phyloP scores from a whole-genome alignment of 1,140 invertebrate species.

The Venustaconcha ellipsiformis region DNA sequence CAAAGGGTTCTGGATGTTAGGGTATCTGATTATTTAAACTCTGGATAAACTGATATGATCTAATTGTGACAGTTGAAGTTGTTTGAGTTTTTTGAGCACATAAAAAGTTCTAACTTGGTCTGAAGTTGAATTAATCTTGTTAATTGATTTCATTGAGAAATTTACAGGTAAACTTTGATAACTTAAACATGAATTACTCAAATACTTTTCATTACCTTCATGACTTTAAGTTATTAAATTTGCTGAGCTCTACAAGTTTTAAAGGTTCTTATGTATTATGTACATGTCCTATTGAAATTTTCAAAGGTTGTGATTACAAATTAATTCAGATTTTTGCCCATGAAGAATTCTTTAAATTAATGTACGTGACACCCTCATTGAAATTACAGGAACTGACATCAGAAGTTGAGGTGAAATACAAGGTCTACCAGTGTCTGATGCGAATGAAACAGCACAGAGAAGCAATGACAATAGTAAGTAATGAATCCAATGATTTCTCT shows the following conservation, averaged over 20 bases:
- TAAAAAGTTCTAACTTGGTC: too few species aligned
- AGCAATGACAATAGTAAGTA: constrained; percentile 74
- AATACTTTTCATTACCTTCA: background rate
- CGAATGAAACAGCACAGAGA: constrained; percentile 76
- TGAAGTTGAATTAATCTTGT: too few species aligned
- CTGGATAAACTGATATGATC: too few species aligned
- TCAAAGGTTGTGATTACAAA: background rate
- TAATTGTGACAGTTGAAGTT: too few species aligned
- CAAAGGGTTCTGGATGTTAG: too few species aligned
- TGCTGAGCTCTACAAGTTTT: background rate
- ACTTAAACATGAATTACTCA: background rate
- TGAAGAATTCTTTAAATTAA: background rate
- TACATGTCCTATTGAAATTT: background rate
- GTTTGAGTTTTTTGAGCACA: too few species aligned
- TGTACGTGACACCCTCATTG: constrained; percentile 6
- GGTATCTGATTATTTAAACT: too few species aligned
- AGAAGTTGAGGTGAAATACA: constrained; percentile 80
- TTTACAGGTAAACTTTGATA: too few species aligned
- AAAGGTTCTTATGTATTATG: background rate
- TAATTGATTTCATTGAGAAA: too few species aligned
- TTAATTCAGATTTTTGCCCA: background rate
- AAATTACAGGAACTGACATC: constrained; percentile 61
- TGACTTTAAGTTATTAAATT: background rate
- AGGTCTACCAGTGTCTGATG: constrained; percentile 78
- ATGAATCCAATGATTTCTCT: background rate